Evolutionary conservation across 2,888 invertebrate species (phyloP), one percentile per base, ranked within the genome.

Genomic region (Anaspis maculata): DNA sequence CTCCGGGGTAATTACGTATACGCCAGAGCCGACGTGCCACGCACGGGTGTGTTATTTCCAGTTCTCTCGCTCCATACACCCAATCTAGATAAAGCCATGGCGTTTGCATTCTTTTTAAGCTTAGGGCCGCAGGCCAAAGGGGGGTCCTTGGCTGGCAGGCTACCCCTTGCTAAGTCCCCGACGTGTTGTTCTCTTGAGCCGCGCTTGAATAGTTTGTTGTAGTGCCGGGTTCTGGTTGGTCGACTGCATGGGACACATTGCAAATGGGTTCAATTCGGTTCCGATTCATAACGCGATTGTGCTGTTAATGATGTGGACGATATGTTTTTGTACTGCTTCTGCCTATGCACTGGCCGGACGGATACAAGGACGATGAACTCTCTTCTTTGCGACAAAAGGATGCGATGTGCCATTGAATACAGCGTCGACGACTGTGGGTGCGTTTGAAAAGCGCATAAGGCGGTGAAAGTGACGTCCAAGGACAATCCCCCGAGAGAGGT

Each of bases 181-280:
- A n/a, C n/a, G n/a, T n/a, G n/a, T n/a, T 19, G 19, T 19, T 19
- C n/a, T n/a, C 19, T 19, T 6, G 19, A 9, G 5, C 19, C 19
- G 19, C n/a, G n/a, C n/a, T n/a, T n/a, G n/a, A 48, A 42, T 42
- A 45, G 34, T 48, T 48, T 47, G n/a, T 6, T 44, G 47, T 51
- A 46, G 49, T 51, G 44, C 55, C 46, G 45, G 42, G 49, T 52
- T 55, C 56, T 56, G 56, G 60, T 61, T 61, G 62, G 61, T 51
- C 53, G 57, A 47, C 39, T 9, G 19, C n/a, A 24, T 24, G 24
- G 24, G 9, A 24, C 9, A 5, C 19, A 19, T 9, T 9, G 19
- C 5, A 6, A 9, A 19, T 34, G 44, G 51, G 49, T 47, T 46
- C 46, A 48, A 48, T 52, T 52, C 48, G 40, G 48, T 48, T 49